Evolutionary conservation across 2,113 vertebrate genomes (phyloP).

Genomic region (Mustela lutreola): DNA sequence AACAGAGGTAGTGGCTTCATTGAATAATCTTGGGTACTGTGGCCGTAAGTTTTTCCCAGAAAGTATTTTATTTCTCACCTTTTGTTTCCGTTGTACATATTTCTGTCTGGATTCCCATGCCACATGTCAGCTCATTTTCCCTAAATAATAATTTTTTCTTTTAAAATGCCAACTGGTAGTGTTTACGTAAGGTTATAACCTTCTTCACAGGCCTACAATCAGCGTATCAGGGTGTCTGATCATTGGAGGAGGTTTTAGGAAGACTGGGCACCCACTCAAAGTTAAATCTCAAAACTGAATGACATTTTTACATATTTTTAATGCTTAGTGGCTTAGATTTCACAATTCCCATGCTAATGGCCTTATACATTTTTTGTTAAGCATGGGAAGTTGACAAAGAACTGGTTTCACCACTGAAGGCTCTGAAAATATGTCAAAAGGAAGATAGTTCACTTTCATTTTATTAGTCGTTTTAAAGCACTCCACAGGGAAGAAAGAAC

Average conservation of each 20-base stretch:
- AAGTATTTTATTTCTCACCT: background rate
- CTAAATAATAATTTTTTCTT: background rate
- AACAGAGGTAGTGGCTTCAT: background rate
- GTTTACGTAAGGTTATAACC: background rate
- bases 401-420: conserved; percentile 44
- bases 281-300: conserved; percentile 38
- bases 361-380: conserved; percentile 3
- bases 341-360: background rate
- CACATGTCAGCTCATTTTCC: background rate
- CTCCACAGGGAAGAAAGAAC: background rate
- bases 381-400: background rate
- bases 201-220: background rate
- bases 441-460: background rate
- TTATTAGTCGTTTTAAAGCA: conserved; percentile 40
- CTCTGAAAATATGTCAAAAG: conserved; percentile 36
- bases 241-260: background rate
- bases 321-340: background rate
- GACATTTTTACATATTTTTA: background rate
- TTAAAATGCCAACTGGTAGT: background rate
- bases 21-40: background rate
- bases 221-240: background rate
- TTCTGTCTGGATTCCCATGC: background rate
- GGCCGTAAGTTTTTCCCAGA: background rate
- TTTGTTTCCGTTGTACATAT: background rate
- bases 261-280: background rate